Evolutionary conservation across 2,113 vertebrate species (phyloP), one percentile per base, ranked within the genome.

Genomic region (Leiothrix lutea): DNA sequence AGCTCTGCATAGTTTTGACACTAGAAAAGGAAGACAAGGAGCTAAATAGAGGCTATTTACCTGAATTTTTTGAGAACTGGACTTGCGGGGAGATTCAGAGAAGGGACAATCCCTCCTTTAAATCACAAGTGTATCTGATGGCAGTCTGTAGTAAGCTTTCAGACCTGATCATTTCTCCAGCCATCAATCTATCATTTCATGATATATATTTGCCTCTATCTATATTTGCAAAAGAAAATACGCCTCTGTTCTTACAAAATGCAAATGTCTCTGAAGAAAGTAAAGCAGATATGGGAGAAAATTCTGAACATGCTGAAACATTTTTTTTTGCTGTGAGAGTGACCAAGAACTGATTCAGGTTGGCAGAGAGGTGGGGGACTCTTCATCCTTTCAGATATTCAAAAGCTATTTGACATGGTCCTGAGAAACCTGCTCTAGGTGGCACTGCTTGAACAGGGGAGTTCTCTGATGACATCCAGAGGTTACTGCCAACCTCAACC

Each of bases 91-190:
- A 57, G 6, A 33, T 31, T 18, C 5, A 21, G 8, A 75, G 29
- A 65, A 57, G 8, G 26, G 5, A 3, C 44, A 3, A 20, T 60
- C 14, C 2, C 1, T 47, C 58, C 42, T 78, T 17, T 70, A 22
- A 36, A 18, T 80, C 50, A 35, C 0, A 2, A 29, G 5, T 17
- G 9, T 57, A n/a, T 8, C 28, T n/a, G 47, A 38, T 0, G 0
- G 11, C 8, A 38, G 6, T 73, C 38, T 72, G 16, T 20, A 56
- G 8, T 3, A 1, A 17, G 11, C 2, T 56, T 28, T 74, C 33
- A 40, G 21, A 57, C 6, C 5, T n/a, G 14, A 42, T 40, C 0
- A 3, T 73, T 90, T 77, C 45, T 65, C 12, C 26, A 72, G 7
- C 6, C n/a, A 65, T 53, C 17, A 22, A 3, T 42, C 18, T 62